Percentiles rank a stretch among this genome's conserved stretches.
phyloP scores from a whole-genome alignment of 2,113 vertebrate species.

The Atrichornis clamosus region DNA sequence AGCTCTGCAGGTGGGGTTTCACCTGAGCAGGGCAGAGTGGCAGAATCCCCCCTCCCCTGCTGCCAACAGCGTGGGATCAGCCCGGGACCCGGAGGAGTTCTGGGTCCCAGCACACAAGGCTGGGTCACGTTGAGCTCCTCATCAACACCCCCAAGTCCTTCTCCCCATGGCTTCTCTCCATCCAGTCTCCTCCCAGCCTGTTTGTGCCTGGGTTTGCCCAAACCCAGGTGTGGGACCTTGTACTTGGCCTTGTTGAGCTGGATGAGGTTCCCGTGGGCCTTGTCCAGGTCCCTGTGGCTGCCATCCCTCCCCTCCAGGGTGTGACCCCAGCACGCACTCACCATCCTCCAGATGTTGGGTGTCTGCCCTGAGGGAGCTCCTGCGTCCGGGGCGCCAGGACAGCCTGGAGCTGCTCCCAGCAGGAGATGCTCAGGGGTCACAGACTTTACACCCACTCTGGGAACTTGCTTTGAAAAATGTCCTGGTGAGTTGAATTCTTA shows the following conservation, averaged over 20 bases:
- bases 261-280: background rate
- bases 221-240: background rate
- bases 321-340: background rate
- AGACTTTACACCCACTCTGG: background rate
- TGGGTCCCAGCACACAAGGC: background rate
- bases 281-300: background rate
- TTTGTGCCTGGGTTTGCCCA: background rate
- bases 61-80: background rate
- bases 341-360: fast-evolving
- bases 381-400: background rate
- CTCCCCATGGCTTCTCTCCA: background rate
- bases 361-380: background rate
- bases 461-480: background rate
- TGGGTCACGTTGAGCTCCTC: background rate
- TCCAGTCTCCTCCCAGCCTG: background rate
- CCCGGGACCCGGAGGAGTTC: background rate
- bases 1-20: background rate
- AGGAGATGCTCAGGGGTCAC: background rate
- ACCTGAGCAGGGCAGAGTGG: background rate
- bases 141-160: background rate
- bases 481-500: background rate
- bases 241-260: background rate
- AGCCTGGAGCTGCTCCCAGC: background rate
- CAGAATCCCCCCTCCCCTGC: background rate
- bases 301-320: background rate